Percentiles rank a stretch among this genome's conserved stretches.
phyloP scores from a whole-genome alignment of 1,140 invertebrate genomes.

The Wiebesia pumilae region DNA sequence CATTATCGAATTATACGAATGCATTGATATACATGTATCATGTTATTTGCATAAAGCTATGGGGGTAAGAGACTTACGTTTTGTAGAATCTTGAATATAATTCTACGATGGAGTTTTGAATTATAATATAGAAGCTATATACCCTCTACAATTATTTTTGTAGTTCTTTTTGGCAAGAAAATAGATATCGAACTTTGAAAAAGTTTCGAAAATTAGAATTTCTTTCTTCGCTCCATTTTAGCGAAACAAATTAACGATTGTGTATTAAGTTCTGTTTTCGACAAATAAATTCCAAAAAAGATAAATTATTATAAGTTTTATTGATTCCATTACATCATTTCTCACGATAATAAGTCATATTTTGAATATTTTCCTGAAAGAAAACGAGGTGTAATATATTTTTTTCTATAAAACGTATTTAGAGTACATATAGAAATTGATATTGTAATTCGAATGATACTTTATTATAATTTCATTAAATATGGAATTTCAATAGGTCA shows the following conservation, averaged over 20 bases:
- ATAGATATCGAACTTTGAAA: not conserved
- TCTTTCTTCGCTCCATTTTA: not conserved
- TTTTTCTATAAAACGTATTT: not conserved
- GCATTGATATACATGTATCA: not conserved
- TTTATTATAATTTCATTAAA: not conserved
- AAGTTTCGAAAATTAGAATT: not conserved
- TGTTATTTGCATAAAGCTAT: not conserved
- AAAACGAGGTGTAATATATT: not conserved
- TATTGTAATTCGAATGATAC: not conserved
- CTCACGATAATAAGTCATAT: not conserved
- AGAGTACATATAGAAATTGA: not conserved
- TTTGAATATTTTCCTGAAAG: not conserved
- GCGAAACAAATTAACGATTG: not conserved
- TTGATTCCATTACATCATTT: not conserved
- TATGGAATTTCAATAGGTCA: slow-evolving; percentile 10
- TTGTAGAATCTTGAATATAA: not conserved
- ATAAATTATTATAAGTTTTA: not conserved
- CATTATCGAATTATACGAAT: not conserved
- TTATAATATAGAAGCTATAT: not conserved
- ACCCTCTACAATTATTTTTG: not conserved
- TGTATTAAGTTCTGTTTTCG: not conserved
- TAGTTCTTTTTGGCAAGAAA: not conserved
- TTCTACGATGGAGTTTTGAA: not conserved
- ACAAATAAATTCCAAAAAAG: not conserved
- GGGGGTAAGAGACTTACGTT: not conserved